Percentiles rank a stretch among this genome's conserved stretches.
Evolutionary conservation across 2,888 invertebrate genomes (phyloP).

Genomic region (Dorcus parallelipipedus): DNA sequence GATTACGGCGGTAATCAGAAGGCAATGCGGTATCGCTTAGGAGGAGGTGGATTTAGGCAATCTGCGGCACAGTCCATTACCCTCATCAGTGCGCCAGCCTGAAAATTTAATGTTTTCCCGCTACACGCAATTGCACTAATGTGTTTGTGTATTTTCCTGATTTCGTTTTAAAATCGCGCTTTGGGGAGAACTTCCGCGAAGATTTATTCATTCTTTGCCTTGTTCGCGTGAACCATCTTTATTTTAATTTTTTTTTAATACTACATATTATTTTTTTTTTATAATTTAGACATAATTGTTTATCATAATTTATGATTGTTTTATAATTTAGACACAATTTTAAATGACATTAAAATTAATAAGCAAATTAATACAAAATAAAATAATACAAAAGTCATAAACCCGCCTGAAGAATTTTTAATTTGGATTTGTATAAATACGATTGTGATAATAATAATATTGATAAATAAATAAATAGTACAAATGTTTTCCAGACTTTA

Average conservation of each 20-base stretch:
- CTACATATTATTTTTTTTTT: too few relatives aligned
- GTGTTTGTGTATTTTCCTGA: conserved; percentile 40
- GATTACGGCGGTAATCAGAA: conserved; percentile 28
- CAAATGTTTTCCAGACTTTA: too few relatives aligned
- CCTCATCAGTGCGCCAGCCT: conserved; percentile 45
- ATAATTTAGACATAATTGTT: too few relatives aligned
- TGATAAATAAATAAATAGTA: too few relatives aligned
- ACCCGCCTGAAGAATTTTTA: too few relatives aligned
- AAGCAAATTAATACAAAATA: too few relatives aligned
- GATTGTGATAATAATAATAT: too few relatives aligned
- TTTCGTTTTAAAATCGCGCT: conserved; percentile 29
- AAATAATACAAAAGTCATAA: too few relatives aligned
- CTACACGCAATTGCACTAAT: conserved; percentile 48
- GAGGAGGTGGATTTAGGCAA: conserved; percentile 42
- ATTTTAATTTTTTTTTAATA: background rate
- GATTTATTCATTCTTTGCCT: background rate
- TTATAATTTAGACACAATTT: background rate
- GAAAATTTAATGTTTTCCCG: conserved; percentile 48
- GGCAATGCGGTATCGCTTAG: conserved; percentile 33
- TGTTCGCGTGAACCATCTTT: background rate
- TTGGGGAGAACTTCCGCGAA: background rate
- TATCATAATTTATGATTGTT: too few relatives aligned
- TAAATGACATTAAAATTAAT: too few relatives aligned
- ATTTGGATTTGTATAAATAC: too few relatives aligned
- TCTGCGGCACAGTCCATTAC: conserved; percentile 47